Evolutionary conservation across 2,797 vertebrate genomes (phyloP).

Genomic region (Liasis olivaceus): DNA sequence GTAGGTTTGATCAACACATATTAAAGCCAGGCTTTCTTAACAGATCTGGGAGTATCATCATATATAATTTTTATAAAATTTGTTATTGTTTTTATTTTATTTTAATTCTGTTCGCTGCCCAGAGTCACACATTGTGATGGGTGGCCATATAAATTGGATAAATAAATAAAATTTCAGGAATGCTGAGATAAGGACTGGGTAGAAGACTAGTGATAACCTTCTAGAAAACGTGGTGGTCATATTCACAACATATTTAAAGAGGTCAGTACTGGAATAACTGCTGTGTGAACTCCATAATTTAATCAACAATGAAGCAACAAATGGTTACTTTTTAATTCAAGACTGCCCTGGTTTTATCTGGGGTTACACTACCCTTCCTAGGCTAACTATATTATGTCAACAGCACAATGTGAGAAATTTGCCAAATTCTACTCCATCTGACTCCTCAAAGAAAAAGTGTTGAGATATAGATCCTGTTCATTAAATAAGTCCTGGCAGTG

Average conservation of each 20-base stretch:
- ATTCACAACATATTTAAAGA: not conserved
- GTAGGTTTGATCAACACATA: not conserved
- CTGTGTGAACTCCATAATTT: not conserved
- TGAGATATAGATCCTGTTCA: not conserved
- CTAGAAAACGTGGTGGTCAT: not conserved
- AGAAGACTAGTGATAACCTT: not conserved
- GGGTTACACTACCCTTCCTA: not conserved
- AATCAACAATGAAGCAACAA: not conserved
- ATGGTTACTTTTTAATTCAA: not conserved
- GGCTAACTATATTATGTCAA: not conserved
- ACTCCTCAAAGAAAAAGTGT: not conserved
- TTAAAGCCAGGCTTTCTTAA: not conserved
- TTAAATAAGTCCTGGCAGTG: not conserved
- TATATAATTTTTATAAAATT: not conserved
- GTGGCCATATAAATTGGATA: not conserved
- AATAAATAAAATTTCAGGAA: not conserved
- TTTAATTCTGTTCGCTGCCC: not conserved
- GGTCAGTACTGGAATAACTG: not conserved
- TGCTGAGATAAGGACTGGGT: not conserved
- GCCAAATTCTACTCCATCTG: not conserved
- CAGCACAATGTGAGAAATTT: not conserved
- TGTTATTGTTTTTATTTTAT: not conserved
- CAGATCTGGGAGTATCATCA: not conserved
- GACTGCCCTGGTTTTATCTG: not conserved
- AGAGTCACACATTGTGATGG: not conserved